Evolutionary conservation across 1,140 invertebrate genomes (phyloP).

Genomic region (Zelostemma sp.): DNA sequence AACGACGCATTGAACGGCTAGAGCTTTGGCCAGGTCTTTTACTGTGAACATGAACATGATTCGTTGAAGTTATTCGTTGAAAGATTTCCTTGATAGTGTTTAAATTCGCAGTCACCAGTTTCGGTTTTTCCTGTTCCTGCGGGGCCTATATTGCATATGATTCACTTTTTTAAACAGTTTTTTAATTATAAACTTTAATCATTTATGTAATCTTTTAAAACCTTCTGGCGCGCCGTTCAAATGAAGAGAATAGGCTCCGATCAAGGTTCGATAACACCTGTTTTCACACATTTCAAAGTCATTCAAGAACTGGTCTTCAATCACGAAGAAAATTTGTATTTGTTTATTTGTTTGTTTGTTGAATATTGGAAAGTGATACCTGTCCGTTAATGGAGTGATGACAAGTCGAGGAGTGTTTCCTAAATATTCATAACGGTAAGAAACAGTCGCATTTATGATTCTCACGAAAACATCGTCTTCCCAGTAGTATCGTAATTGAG

Average conservation of each 20-base stretch:
- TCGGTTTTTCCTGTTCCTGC: constrained; percentile 65
- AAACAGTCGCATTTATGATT: constrained; percentile 88
- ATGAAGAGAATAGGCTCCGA: constrained; percentile 89
- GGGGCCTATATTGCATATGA: constrained; percentile 73
- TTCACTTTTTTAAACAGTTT: background rate
- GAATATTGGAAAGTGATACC: constrained; percentile 37
- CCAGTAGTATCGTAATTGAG: constrained; percentile 93
- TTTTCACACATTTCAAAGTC: background rate
- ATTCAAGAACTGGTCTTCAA: background rate
- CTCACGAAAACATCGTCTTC: constrained; percentile 84
- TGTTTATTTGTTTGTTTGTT: too few species aligned
- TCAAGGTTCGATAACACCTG: constrained; percentile 87
- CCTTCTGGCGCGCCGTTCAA: constrained; percentile 91
- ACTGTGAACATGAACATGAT: too few species aligned
- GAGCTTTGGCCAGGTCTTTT: constrained; percentile 89
- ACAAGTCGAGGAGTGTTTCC: constrained; percentile 83
- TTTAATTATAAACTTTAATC: constrained; percentile 1
- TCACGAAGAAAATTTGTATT: background rate
- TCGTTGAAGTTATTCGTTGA: too few species aligned
- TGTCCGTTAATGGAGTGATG: constrained; percentile 77
- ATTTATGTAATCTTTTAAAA: constrained; percentile 75
- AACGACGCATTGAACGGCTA: constrained; percentile 93
- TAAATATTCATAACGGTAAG: constrained; percentile 93
- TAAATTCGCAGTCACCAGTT: too few species aligned
- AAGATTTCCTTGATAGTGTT: too few species aligned